These are phyloP conservation scores for Mnemiopsis leidyi DNA, from an alignment of 37 sponge, comb jelly and placozoan species.

Conservation along the genomic window DNA sequence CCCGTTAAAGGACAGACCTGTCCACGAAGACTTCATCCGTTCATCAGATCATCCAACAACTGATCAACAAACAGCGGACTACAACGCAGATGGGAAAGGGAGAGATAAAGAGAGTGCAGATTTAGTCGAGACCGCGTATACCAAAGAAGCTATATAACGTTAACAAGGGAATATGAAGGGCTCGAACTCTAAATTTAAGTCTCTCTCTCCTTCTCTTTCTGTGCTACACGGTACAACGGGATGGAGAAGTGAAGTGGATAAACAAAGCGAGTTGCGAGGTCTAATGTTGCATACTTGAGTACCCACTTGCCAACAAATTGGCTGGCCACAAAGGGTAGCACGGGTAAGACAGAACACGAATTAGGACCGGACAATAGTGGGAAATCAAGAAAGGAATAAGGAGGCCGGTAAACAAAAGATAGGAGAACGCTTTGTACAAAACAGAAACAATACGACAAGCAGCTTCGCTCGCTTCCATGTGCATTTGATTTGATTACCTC, in stretches of 20 bases:
- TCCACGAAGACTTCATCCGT: too few species aligned
- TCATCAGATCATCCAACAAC: too few species aligned
- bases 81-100: too few species aligned
- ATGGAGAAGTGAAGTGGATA: not conserved
- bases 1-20: not conserved
- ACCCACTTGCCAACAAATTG: not conserved
- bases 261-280: not conserved
- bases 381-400: not conserved
- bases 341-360: conserved; percentile 24
- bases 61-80: too few species aligned
- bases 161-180: too few species aligned
- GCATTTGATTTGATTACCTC: conserved; percentile 48
- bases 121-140: too few species aligned
- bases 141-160: too few species aligned
- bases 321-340: not conserved
- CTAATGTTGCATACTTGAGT: not conserved
- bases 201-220: too few species aligned
- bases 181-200: not conserved
- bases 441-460: conserved; percentile 10
- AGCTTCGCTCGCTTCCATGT: conserved; percentile 1
- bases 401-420: not conserved
- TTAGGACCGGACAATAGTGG: conserved; percentile 45
- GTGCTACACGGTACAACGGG: not conserved
- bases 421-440: not conserved
- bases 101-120: too few species aligned